Base-by-base conservation (phyloP, 2,113 vertebrate species). In the Ciconia boyciana region DNA sequence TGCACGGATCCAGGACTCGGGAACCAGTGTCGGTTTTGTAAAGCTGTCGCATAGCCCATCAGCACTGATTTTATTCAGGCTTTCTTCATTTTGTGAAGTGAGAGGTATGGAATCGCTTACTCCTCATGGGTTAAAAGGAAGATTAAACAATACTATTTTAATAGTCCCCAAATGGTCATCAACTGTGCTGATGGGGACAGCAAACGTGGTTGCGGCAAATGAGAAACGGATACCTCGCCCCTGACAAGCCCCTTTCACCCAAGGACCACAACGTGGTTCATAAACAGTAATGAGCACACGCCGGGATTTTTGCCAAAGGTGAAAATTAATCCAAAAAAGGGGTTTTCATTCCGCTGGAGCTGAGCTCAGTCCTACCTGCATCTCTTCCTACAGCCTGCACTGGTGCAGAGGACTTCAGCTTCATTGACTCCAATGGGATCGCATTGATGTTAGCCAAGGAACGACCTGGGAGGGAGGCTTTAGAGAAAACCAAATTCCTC, bases 1-100 rank as follows among this genome's bases (percentile, higher is more conserved):
- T 96, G 77, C 93, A 57, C 82, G 66, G 76, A 60, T 72, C 87
- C 93, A 95, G 95, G 94, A 94, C 94, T 70, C 54, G 10, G 93
- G 91, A 97, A 91, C 77, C 70, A 77, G 84, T 41, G 44, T 77
- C 58, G 28, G 75, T 91, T 91, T 71, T 84, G 85, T 82, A 70
- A 84, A 83, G 74, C 13, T 48, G 70, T 39, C 89, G n/a, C 85
- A 25, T 55, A 89, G n/a, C 17, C 87, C 81, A 61, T 83, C 87
- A 62, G 68, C 58, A 29, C 64, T 66, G 81, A 84, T 82, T 85
- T 94, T 68, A 79, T 93, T 89, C 83, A 36, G 82, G 39, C 9
- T 95, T 93, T 69, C 92, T 93, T 21, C 68, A 49, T 77, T 95
- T 78, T 92, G 75, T 34, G 83, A 72, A 82, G 68, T 12, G 18